Percentiles rank a stretch among this genome's conserved stretches.
phyloP scores from a whole-genome alignment of 2,797 vertebrate genomes.

The Merluccius polli region DNA sequence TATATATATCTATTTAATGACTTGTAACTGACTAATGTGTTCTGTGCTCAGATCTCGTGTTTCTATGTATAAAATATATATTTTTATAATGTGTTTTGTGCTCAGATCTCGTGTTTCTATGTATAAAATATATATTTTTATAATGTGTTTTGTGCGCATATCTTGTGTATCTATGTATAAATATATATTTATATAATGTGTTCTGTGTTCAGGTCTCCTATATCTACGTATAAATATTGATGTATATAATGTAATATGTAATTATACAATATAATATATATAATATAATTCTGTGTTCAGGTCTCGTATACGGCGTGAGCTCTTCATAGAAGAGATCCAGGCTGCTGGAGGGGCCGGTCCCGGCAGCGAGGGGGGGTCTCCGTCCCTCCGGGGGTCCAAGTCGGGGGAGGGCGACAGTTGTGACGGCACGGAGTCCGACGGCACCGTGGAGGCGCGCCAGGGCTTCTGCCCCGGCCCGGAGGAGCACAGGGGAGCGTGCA shows the following conservation, averaged over 20 bases:
- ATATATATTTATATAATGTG: background rate
- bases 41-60: background rate
- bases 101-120: conserved; percentile 85
- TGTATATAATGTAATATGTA: too few relatives aligned
- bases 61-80: background rate
- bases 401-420: conserved; percentile 95
- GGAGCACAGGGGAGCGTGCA: conserved; percentile 81
- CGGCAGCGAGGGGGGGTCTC: conserved; percentile 91
- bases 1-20: background rate
- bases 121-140: too few relatives aligned
- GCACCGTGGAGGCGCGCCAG: conserved; percentile 79
- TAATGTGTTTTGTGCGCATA: background rate
- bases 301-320: conserved; percentile 96
- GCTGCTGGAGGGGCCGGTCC: conserved; percentile 79
- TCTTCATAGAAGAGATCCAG: conserved; percentile 98
- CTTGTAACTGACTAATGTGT: background rate
- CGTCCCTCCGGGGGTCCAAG: conserved; percentile 82
- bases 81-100: background rate
- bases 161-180: background rate
- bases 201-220: conserved; percentile 82
- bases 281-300: conserved; percentile 55
- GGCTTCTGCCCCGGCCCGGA: conserved; percentile 82
- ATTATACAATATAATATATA: too few relatives aligned
- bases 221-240: conserved; percentile 40
- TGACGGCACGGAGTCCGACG: conserved; percentile 89